Conservation (phyloP, 1,140 invertebrate genomes). For the honey bee (Apis mellifera) region DNA sequence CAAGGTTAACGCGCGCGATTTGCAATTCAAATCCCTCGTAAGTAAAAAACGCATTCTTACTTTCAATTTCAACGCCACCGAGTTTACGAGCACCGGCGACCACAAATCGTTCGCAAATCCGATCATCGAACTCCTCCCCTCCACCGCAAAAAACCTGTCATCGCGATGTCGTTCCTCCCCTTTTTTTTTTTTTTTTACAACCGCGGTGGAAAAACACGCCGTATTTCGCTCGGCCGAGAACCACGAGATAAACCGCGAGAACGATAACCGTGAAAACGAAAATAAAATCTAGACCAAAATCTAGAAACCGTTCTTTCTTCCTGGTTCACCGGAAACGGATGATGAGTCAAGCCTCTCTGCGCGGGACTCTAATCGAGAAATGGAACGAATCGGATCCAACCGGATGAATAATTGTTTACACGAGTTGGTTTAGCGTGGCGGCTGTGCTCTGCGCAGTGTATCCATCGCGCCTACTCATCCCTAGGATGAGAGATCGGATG, state of each 20-base stretch:
- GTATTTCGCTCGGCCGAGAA: background rate
- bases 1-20: too few species aligned
- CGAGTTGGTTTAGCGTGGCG: constrained; percentile 57
- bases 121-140: background rate
- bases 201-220: too few species aligned
- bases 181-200: background rate
- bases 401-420: constrained; percentile 66
- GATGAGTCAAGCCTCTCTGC: constrained; percentile 28
- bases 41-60: background rate
- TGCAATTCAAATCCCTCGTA: too few species aligned
- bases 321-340: constrained; percentile 47
- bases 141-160: background rate
- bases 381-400: constrained; percentile 46
- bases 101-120: background rate
- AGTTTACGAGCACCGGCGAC: background rate
- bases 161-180: background rate
- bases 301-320: constrained; percentile 33
- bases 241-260: background rate
- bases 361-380: constrained; percentile 49
- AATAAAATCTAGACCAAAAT: constrained; percentile 16
- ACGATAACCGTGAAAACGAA: constrained; percentile 7
- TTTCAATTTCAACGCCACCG: background rate
- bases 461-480: constrained; percentile 63
- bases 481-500: constrained; percentile 53
- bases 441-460: constrained; percentile 61